A percentile compares a stretch with the other conserved stretches of the same genome.
Conservation (phyloP, 2,888 invertebrate genomes). For the Alcis repandata region DNA sequence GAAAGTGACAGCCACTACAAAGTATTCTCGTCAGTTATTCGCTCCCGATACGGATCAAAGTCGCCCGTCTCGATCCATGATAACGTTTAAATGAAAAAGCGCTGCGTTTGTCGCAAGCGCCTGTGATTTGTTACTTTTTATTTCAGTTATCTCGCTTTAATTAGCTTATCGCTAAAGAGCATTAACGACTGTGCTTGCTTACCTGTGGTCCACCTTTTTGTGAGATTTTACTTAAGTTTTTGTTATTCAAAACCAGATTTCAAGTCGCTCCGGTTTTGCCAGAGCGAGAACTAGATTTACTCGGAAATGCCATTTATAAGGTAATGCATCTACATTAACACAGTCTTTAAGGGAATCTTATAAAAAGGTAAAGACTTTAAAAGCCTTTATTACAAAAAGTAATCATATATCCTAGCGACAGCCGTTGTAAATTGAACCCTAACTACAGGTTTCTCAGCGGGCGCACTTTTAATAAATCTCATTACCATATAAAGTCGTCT, state of each 20-base stretch:
- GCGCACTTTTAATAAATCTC: conserved; percentile 28
- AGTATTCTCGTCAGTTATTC: conserved; percentile 53
- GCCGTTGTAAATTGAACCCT: conserved; percentile 39
- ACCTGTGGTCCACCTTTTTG: conserved; percentile 28
- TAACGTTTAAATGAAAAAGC: conserved; percentile 36
- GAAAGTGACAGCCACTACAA: conserved; percentile 66
- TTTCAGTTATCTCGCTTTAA: conserved; percentile 37
- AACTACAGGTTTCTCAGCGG: conserved; percentile 36
- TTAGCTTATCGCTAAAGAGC: conserved; percentile 42
- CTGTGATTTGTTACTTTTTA: conserved; percentile 20
- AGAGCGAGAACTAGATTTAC: conserved; percentile 1
- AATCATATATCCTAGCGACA: conserved; percentile 39
- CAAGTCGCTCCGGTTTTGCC: conserved; percentile 29
- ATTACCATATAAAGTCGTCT: conserved; percentile 36
- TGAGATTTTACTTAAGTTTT: conserved; percentile 19
- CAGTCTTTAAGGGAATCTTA: conserved; percentile 16
- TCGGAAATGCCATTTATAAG: neutral
- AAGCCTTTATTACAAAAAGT: conserved; percentile 36
- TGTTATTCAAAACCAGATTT: conserved; percentile 6
- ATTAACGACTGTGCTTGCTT: conserved; percentile 31
- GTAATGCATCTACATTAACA: conserved; percentile 30
- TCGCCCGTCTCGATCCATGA: conserved; percentile 33
- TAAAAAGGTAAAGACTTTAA: conserved; percentile 29
- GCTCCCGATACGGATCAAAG: conserved; percentile 44
- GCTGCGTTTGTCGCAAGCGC: conserved; percentile 37